phyloP scores from a whole-genome alignment of 2,113 vertebrate species.

The Ceyx melanurus region DNA sequence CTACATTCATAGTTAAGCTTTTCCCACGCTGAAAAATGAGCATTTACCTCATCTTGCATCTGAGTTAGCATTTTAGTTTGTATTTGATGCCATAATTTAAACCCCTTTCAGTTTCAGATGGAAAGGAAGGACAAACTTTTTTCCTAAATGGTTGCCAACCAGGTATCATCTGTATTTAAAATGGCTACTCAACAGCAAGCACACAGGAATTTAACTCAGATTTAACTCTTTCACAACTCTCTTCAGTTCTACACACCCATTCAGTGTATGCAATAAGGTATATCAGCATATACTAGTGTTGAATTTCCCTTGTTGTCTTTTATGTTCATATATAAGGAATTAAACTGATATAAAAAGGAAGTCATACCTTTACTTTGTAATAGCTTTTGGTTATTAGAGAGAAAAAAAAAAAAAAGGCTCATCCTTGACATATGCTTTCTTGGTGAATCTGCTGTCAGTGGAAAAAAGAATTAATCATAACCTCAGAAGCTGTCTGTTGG shows the following conservation, averaged over 20 bases:
- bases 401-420: slow-evolving; percentile 1
- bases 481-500: background rate
- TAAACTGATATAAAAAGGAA: background rate
- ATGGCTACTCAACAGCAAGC: slow-evolving; percentile 4
- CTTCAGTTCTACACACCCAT: background rate
- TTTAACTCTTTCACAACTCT: background rate
- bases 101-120: background rate
- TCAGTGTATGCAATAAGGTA: background rate
- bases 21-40: background rate
- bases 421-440: slow-evolving; percentile 8
- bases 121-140: background rate
- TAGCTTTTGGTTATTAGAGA: background rate
- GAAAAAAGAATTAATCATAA: slow-evolving; percentile 42
- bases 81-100: background rate
- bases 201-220: background rate
- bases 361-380: background rate
- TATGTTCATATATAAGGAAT: background rate
- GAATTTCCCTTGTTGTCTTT: background rate
- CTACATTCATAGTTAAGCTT: background rate
- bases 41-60: background rate
- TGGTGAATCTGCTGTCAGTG: background rate
- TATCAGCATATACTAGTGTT: background rate
- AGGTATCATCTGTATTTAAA: background rate
- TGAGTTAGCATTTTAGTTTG: background rate
- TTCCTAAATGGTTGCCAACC: background rate